These are phyloP conservation scores for Drosophila pruinosa DNA, from an alignment of 1,140 invertebrate genomes.

Conservation along the genomic window DNA sequence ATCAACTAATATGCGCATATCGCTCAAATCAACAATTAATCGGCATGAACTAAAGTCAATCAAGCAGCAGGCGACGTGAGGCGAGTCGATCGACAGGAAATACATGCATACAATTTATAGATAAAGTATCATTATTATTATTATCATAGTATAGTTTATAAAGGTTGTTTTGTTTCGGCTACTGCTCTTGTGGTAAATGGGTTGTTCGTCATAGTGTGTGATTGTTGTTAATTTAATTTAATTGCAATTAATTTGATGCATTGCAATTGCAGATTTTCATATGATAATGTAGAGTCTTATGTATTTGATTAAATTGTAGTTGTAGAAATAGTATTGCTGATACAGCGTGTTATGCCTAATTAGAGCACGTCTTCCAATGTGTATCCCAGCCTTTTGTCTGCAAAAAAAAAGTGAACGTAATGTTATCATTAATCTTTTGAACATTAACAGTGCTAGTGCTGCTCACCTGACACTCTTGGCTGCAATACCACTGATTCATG, in stretches of 20 bases:
- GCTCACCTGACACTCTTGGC: conserved; percentile 92
- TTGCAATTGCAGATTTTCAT: conserved; percentile 16
- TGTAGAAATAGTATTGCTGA: conserved; percentile 67
- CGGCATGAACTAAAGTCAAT: conserved; percentile 29
- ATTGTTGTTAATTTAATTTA: conserved; percentile 9
- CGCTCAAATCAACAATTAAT: neutral
- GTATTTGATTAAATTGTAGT: conserved; percentile 33
- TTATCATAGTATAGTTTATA: conserved; percentile 20
- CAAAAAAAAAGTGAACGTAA: neutral
- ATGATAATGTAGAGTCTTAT: conserved; percentile 9
- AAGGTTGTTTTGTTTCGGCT: conserved; percentile 17
- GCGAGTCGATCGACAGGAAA: conserved; percentile 2
- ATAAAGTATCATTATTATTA: conserved; percentile 10
- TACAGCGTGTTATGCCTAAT: conserved; percentile 25
- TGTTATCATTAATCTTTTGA: neutral
- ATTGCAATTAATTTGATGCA: conserved; percentile 21
- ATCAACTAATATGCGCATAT: conserved; percentile 7
- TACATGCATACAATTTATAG: neutral
- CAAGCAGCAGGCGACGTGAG: conserved; percentile 22
- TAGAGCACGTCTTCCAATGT: conserved; percentile 42
- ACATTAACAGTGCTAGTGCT: neutral
- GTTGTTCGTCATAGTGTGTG: neutral
- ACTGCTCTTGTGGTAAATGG: conserved; percentile 10
- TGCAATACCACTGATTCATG: conserved; percentile 95
- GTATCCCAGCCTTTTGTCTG: conserved; percentile 52